Percentiles rank a stretch among this genome's conserved stretches.
Conservation (phyloP, 2,113 vertebrate species). For the Leucopternis melanops region DNA sequence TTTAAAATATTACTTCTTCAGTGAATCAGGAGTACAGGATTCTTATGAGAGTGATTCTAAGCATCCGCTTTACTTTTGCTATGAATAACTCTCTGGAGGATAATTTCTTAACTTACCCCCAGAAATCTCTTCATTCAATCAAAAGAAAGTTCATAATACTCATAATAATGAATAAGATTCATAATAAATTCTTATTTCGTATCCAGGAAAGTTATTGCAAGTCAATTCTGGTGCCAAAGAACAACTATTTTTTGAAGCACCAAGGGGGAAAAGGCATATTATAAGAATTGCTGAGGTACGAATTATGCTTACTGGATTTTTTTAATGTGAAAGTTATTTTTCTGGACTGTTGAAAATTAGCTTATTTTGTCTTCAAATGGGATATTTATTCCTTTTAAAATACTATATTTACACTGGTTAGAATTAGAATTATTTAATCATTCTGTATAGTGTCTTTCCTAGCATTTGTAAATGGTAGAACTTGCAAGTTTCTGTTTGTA, state of each 20-base stretch:
- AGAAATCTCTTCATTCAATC: slow-evolving; percentile 1
- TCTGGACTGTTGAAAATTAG: neutral
- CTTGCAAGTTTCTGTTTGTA: neutral
- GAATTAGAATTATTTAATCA: neutral
- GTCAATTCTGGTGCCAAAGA: slow-evolving; percentile 97
- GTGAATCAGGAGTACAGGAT: neutral
- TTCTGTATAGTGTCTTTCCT: neutral
- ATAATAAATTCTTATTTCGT: slow-evolving; percentile 11
- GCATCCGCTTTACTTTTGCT: neutral
- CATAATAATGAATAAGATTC: neutral
- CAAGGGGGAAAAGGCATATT: slow-evolving; percentile 85
- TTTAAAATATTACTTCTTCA: neutral
- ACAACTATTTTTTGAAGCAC: slow-evolving; percentile 96
- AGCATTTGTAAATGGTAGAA: neutral
- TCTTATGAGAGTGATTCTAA: neutral
- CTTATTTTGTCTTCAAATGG: neutral
- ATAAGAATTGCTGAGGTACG: slow-evolving; percentile 83
- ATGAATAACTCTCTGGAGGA: neutral
- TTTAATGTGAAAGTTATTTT: neutral
- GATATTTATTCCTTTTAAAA: neutral
- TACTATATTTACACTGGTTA: neutral
- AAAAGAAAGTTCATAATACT: neutral
- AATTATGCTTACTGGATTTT: neutral
- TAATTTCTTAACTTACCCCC: neutral
- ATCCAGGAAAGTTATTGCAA: slow-evolving; percentile 91